Evolutionary conservation across 2,797 vertebrate species (phyloP), one percentile per base, ranked within the genome.

Genomic region (Ispidina picta): DNA sequence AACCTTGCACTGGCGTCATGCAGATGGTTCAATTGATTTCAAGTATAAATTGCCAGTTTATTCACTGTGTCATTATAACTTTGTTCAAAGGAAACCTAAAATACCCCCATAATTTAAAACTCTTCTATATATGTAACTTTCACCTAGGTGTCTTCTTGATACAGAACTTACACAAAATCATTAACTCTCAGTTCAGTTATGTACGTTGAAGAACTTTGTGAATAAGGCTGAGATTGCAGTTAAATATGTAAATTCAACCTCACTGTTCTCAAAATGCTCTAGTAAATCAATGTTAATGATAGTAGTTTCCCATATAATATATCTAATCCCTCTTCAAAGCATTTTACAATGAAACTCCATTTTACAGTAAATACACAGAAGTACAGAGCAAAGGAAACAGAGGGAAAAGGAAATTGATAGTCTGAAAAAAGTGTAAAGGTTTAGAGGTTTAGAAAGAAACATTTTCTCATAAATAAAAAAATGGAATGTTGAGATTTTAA

Each of bases 221-320:
- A 92, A 91, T 91, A 94, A 91, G 94, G 75, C 83, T 95, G 89
- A 92, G 81, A 85, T 69, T 91, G 63, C 90, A 93, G 88, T 94
- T 92, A 88, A 92, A 88, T 92, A 94, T 91, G 86, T 88, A 92
- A 94, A 95, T 92, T 92, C 64, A 94, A 84, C 62, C 72, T 86
- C 75, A 39, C 35, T 80, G 77, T 82, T 91, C 89, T 91, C 86
- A 86, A 93, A 94, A 93, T 90, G 69, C 51, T 92, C 39, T 51
- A 59, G 74, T 86, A 94, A 94, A 88, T 95, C 77, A 83, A 75
- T 84, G 88, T 77, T 94, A 90, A 95, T 92, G 81, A 72, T 64
- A 80, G 51, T 80, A 62, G 70, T 75, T 90, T 92, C 65, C 58
- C 62, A 92, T 83, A 78, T 33, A 93, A 77, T 25, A 10, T 70